These are phyloP conservation scores for Acanthiza pusilla DNA, from an alignment of 2,797 vertebrate genomes.

Conservation along the genomic window DNA sequence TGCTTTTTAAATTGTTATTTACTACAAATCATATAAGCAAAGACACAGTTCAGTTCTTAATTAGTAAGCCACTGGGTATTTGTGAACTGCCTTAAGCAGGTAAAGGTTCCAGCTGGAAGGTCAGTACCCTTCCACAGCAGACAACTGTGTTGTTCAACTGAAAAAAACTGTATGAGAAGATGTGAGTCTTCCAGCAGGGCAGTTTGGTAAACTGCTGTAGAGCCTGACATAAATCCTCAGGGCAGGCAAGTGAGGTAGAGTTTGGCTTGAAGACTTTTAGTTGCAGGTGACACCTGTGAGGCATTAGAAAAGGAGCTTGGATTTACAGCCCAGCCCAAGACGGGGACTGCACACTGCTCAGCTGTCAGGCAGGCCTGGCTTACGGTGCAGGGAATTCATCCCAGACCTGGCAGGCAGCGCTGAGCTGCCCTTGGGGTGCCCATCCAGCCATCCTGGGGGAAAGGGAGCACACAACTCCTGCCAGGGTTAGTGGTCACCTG, in stretches of 20 bases:
- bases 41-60: neutral
- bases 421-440: neutral
- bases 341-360: neutral
- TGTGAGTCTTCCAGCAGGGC: neutral
- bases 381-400: rapidly evolving
- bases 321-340: neutral
- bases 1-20: neutral
- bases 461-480: neutral
- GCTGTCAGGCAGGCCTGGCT: neutral
- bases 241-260: neutral
- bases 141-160: neutral
- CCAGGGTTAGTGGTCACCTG: rapidly evolving
- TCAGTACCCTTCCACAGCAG: neutral
- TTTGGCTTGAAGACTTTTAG: neutral
- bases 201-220: neutral
- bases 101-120: neutral
- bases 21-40: neutral
- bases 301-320: neutral
- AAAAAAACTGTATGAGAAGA: neutral
- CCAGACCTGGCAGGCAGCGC: neutral
- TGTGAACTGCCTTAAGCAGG: neutral
- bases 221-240: neutral
- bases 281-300: neutral
- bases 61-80: neutral
- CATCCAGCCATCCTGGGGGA: neutral